Conservation (phyloP, 2,113 vertebrate species). For the Crotophaga sulcirostris region DNA sequence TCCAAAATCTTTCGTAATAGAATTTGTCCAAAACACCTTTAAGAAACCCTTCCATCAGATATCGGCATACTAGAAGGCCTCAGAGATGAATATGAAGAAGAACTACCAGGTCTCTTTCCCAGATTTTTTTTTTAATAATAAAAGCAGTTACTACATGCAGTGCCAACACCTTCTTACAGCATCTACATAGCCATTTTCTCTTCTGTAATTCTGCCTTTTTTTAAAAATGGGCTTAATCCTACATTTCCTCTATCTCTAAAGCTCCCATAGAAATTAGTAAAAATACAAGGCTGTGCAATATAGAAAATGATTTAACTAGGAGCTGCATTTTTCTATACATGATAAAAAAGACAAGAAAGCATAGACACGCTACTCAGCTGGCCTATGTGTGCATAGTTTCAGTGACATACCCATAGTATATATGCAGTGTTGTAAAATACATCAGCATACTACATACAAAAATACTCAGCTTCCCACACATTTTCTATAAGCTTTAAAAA, state of each 20-base stretch:
- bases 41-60: not conserved
- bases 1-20: not conserved
- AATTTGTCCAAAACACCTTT: not conserved
- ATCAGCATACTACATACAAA: constrained; percentile 40
- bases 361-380: constrained; percentile 2
- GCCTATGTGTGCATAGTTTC: constrained; percentile 1
- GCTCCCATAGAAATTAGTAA: not conserved
- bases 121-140: not conserved
- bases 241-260: not conserved
- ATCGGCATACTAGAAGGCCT: not conserved
- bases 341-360: not conserved
- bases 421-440: not conserved
- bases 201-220: not conserved
- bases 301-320: not conserved
- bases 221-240: not conserved
- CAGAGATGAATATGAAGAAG: not conserved
- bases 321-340: not conserved
- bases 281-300: not conserved
- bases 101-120: not conserved
- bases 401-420: not conserved
- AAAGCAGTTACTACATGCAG: not conserved
- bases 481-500: constrained; percentile 12
- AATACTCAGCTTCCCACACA: constrained; percentile 24
- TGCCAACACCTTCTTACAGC: not conserved
- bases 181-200: not conserved